Evolutionary conservation across 1,140 invertebrate species (phyloP), one percentile per base, ranked within the genome.

Genomic region (Forficula auricularia): DNA sequence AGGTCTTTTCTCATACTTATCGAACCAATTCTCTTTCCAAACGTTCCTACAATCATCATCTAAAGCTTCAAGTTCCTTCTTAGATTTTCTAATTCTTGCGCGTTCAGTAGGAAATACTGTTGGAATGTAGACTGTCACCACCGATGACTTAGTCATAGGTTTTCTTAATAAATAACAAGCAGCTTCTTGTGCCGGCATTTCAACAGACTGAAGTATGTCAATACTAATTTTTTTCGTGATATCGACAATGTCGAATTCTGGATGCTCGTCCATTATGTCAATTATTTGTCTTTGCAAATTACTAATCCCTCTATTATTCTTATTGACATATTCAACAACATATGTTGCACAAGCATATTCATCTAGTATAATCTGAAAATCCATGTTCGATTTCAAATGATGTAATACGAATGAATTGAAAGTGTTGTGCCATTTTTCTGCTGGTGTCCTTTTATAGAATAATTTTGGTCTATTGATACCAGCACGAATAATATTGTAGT

Each of bases 261-360:
- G 55, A 50, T 61, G 12, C 49, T 63, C 58, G 19, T 60, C 32
- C 50, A 59, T 54, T 6, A 52, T 46, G 36, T 56, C 40, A 18
- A 57, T 49, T 9, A 62, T 49, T 49, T n/a, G n/a, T n/a, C n/a
- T n/a, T n/a, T 56, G 55, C 33, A 58, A 48, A 48, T 58, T 47
- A 42, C 57, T 58, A 7, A 60, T 45, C 6, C 57, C 56, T 53
- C 55, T 48, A 42, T 59, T 58, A 10, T 43, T 52, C 48, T 62
- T 59, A 42, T 60, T 60, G 0, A 61, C 49, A 19, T 61, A 65
- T 40, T 57, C 48, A 4, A 57, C 50, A n/a, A n/a, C n/a, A n/a
- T n/a, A n/a, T n/a, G n/a, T n/a, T n/a, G n/a, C n/a, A n/a, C n/a
- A n/a, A n/a, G n/a, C n/a, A n/a, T n/a, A n/a, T n/a, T n/a, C n/a